Evolutionary conservation across 92 coral and sea anemone genomes (phyloP).

Genomic region (Anthopleura xanthogrammica): DNA sequence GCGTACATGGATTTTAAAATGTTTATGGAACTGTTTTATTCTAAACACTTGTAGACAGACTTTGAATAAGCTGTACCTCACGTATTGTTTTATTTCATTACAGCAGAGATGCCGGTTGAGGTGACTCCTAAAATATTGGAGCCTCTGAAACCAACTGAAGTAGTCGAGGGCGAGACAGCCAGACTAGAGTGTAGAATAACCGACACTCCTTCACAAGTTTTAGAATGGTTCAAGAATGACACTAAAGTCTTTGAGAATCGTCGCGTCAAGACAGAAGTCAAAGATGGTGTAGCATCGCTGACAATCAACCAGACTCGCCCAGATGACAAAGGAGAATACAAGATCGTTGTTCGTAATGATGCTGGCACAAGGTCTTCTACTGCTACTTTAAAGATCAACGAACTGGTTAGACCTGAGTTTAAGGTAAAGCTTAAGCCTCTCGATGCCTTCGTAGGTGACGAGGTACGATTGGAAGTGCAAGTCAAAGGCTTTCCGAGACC

Average conservation of each 20-base stretch:
- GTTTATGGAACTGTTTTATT: too few relatives aligned
- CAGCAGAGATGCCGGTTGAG: conserved; percentile 51
- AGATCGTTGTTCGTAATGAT: conserved; percentile 75
- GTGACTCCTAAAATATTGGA: conserved; percentile 69
- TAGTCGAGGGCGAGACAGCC: conserved; percentile 68
- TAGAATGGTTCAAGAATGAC: conserved; percentile 86
- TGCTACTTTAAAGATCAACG: conserved; percentile 53
- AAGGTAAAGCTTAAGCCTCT: conserved; percentile 72
- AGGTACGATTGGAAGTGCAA: conserved; percentile 67
- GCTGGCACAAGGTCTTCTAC: conserved; percentile 70
- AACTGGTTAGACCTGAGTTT: conserved; percentile 79
- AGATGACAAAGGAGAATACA: conserved; percentile 87
- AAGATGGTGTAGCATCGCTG: conserved; percentile 51
- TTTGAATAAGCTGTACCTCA: background rate
- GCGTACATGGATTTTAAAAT: too few relatives aligned
- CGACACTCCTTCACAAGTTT: conserved; percentile 81
- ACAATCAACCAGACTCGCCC: conserved; percentile 58
- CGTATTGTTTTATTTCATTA: background rate
- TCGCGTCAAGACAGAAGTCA: conserved; percentile 56
- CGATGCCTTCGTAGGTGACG: conserved; percentile 74
- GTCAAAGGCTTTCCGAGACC: conserved; percentile 78
- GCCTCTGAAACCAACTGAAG: conserved; percentile 68
- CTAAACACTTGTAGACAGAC: too few relatives aligned
- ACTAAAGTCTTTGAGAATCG: conserved; percentile 51
- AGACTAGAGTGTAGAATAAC: conserved; percentile 77